Conservation (phyloP, 2,113 vertebrate genomes). For the Sisor rabdophorus region DNA sequence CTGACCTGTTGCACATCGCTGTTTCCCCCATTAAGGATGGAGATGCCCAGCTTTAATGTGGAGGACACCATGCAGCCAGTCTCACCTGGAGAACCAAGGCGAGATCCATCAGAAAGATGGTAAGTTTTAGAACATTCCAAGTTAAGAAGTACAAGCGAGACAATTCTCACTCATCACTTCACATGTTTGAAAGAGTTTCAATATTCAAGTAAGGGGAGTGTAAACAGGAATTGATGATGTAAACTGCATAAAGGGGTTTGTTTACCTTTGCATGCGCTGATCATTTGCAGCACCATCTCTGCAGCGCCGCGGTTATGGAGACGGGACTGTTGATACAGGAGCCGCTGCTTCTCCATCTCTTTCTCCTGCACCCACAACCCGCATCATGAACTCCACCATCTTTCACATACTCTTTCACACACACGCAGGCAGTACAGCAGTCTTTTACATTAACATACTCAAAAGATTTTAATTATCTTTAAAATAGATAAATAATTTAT, state of each 20-base stretch:
- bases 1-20: conserved; percentile 82
- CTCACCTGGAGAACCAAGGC: conserved; percentile 69
- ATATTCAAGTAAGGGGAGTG: neutral
- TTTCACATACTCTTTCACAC: neutral
- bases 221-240: neutral
- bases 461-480: neutral
- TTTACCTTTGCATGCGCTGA: conserved; percentile 91
- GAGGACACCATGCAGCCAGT: conserved; percentile 88
- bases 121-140: neutral
- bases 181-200: too few relatives aligned
- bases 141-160: neutral
- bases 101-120: neutral
- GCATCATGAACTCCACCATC: conserved; percentile 31
- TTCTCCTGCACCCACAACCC: conserved; percentile 73
- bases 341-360: conserved; percentile 89
- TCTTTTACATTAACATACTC: too few relatives aligned
- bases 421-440: neutral
- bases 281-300: conserved; percentile 94
- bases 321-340: conserved; percentile 86
- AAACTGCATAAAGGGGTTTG: neutral
- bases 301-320: conserved; percentile 87
- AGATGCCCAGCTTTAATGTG: conserved; percentile 90
- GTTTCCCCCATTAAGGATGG: conserved; percentile 90
- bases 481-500: neutral
- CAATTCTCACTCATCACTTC: too few relatives aligned